Base-by-base conservation (phyloP, 1,140 invertebrate species). In the Bombus pyrosoma region DNA sequence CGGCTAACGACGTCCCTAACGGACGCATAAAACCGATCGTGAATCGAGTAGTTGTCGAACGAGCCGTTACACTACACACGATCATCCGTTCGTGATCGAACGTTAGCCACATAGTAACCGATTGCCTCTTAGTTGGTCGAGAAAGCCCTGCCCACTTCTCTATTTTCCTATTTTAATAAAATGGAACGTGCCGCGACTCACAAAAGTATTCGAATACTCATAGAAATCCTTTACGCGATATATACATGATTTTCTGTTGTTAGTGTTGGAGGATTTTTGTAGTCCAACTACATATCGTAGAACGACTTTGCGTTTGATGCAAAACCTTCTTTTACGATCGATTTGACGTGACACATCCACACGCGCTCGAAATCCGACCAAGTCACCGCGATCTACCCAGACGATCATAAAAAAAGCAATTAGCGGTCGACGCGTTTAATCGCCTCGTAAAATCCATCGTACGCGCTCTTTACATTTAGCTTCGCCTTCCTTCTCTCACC, bases 381-480 rank as follows among this genome's bases (percentile, higher is more conserved):
- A 66, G 78, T 85, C 72, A 47, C 10, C 32, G 57, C 75, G 53
- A 72, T 57, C 59, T 62, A 34, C 4, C 62, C 57, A 37, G 43
- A 43, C 59, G 79, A 71, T 87, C 86, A 39, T 89, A 88, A 91
- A 91, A 91, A 66, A 92, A 91, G 89, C 87, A 93, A 93, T 93
- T 93, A 93, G 90, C 87, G 88, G 68, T 82, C 78, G 84, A 88
- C 86, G 86, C 86, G 86, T 88, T 92, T 92, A 91, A 93, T 92
- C 87, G 85, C 87, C 87, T 92, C 91, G 90, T 92, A 92, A 92
- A 93, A 91, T 88, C 73, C 82, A 73, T 86, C 76, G 82, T 72
- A 74, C 59, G 15, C 78, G 66, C 25, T 73, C 59, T 37, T 69
- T 34, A 28, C 57, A 53, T n/a, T 43, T 39, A 32, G 12, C n/a